Conservation (phyloP, 2,797 vertebrate genomes). For the Tragopan temminckii region DNA sequence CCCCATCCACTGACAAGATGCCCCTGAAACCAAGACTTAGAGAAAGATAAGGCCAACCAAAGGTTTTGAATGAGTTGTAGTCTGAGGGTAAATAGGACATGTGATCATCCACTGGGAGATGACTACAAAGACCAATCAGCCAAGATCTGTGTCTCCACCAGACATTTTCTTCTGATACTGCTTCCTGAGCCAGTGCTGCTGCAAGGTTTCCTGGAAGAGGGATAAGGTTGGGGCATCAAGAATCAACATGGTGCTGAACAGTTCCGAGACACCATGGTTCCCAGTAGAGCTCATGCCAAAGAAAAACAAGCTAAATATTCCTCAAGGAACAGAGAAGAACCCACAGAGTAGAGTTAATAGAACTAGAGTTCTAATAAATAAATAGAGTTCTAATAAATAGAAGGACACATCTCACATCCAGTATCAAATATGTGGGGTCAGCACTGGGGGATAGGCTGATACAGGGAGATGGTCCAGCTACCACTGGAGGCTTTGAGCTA, state of each 20-base stretch:
- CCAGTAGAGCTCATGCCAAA: neutral
- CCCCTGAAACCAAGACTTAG: neutral
- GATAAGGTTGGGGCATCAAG: neutral
- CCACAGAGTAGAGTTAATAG: neutral
- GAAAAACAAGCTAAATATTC: neutral
- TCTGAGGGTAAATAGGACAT: neutral
- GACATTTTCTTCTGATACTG: neutral
- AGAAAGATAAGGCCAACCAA: neutral
- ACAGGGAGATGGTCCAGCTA: neutral
- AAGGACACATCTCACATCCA: neutral
- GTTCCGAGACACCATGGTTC: neutral
- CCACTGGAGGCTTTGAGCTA: neutral
- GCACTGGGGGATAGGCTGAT: neutral
- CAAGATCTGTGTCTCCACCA: neutral
- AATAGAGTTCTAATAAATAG: neutral
- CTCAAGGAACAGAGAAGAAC: neutral
- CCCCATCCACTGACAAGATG: neutral
- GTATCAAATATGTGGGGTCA: neutral
- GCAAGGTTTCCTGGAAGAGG: neutral
- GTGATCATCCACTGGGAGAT: accelerated
- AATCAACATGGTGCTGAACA: neutral
- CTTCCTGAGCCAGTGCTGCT: neutral
- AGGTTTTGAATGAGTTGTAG: neutral
- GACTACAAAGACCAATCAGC: neutral
- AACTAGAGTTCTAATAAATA: no score